phyloP scores from a whole-genome alignment of 2,888 invertebrate species.

The Aleiodes leptofemur region DNA sequence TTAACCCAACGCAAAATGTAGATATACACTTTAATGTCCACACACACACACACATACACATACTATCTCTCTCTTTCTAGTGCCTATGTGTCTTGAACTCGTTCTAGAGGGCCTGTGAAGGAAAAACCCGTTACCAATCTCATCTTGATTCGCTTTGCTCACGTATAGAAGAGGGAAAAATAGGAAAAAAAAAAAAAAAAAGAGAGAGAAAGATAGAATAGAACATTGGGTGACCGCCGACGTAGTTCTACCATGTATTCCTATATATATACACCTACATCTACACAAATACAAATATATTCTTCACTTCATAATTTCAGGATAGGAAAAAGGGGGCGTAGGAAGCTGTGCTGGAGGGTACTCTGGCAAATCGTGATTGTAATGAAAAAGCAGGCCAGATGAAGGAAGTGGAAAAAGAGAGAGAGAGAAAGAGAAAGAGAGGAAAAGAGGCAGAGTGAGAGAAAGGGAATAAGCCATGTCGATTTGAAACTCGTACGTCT shows the following conservation, averaged over 20 bases:
- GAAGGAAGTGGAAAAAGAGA: not conserved
- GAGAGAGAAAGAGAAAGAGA: not conserved
- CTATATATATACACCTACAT: constrained; percentile 14
- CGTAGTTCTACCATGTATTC: constrained; percentile 45
- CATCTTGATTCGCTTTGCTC: constrained; percentile 59
- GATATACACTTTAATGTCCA: constrained; percentile 24
- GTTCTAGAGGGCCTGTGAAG: constrained; percentile 32
- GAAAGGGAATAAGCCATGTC: constrained; percentile 41
- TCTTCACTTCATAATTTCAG: constrained; percentile 18
- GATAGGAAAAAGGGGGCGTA: constrained; percentile 19
- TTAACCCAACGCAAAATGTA: constrained; percentile 32
- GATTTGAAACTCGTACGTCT: constrained; percentile 41
- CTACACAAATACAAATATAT: not conserved
- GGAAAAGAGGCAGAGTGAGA: not conserved
- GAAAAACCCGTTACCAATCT: constrained; percentile 59
- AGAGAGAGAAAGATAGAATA: not conserved
- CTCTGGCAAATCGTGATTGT: constrained; percentile 6
- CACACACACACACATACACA: constrained; percentile 10
- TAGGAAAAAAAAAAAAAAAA: not conserved
- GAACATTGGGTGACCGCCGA: constrained; percentile 40
- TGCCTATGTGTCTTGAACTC: constrained; percentile 19
- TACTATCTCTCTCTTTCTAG: not conserved
- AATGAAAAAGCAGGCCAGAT: constrained; percentile 18
- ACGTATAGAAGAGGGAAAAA: constrained; percentile 46
- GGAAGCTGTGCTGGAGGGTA: constrained; percentile 17